These are phyloP conservation scores for Pomacea maculata DNA, from an alignment of 1,140 invertebrate species.

Conservation along the genomic window DNA sequence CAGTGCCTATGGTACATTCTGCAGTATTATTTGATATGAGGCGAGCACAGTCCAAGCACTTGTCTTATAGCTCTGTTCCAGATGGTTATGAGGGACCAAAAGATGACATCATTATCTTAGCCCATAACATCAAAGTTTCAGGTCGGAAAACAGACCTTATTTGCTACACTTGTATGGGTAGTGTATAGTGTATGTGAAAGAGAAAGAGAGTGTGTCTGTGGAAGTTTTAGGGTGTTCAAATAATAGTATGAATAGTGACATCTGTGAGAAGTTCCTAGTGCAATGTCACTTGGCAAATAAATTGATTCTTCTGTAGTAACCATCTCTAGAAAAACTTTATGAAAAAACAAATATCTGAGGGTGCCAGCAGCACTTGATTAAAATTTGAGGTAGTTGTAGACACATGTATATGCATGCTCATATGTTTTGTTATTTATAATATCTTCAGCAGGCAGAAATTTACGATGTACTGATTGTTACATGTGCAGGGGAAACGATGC, in stretches of 20 bases:
- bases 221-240: neutral
- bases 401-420: too few relatives aligned
- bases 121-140: constrained; percentile 77
- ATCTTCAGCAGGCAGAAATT: too few relatives aligned
- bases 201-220: neutral
- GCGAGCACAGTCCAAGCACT: constrained; percentile 68
- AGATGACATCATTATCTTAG: constrained; percentile 96
- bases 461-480: constrained; percentile 7
- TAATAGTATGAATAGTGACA: neutral
- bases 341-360: too few relatives aligned
- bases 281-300: too few relatives aligned
- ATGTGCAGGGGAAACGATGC: constrained; percentile 73
- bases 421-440: too few relatives aligned
- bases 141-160: constrained; percentile 35
- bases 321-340: too few relatives aligned
- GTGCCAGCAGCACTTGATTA: too few relatives aligned
- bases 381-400: too few relatives aligned
- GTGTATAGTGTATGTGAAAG: neutral
- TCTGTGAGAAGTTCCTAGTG: neutral
- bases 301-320: too few relatives aligned
- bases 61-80: constrained; percentile 79
- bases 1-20: constrained; percentile 92
- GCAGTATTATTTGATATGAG: constrained; percentile 85
- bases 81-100: constrained; percentile 77
- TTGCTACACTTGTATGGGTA: too few relatives aligned